Evolutionary conservation across 2,888 invertebrate species (phyloP).

Genomic region (Caenorhabditis drosophilae): DNA sequence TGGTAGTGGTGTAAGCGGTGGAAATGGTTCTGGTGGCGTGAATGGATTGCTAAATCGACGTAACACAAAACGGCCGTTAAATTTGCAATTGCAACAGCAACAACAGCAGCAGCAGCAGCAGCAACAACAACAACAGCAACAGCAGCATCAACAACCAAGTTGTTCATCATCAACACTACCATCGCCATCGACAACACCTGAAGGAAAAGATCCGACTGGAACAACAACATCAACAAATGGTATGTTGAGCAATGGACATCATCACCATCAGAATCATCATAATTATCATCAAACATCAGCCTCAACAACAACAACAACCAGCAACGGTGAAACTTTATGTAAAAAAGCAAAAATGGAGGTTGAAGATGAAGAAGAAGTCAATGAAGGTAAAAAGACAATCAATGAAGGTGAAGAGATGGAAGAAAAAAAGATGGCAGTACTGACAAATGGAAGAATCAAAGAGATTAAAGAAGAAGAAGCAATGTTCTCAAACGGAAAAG

Average conservation of each 20-base stretch:
- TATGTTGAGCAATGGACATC: too few species aligned
- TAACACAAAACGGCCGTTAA: slow-evolving; percentile 19
- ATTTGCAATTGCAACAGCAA: slow-evolving; percentile 2
- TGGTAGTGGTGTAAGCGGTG: too few species aligned
- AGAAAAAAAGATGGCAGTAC: slow-evolving; percentile 2
- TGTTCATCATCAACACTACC: slow-evolving; percentile 20
- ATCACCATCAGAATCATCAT: slow-evolving; percentile 8
- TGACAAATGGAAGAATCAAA: slow-evolving; percentile 5
- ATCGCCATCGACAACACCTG: slow-evolving; percentile 18
- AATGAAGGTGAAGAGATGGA: slow-evolving; percentile 29
- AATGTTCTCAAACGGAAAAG: neutral
- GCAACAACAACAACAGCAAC: neutral
- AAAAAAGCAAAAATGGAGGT: slow-evolving; percentile 6
- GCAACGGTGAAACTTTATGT: neutral
- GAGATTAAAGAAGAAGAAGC: neutral
- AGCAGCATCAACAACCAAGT: neutral
- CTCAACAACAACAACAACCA: neutral
- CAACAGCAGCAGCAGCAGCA: neutral
- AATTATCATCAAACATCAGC: too few species aligned
- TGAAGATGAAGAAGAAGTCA: slow-evolving; percentile 24
- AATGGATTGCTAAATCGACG: slow-evolving; percentile 18
- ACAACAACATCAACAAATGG: slow-evolving; percentile 8
- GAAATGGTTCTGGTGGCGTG: slow-evolving; percentile 14
- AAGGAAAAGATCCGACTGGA: too few species aligned
- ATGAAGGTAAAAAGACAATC: slow-evolving; percentile 20